A percentile compares a stretch with the other conserved stretches of the same genome.
These are phyloP conservation scores for Caenorhabditis macrosperma DNA, from an alignment of 2,888 invertebrate species.

Conservation along the genomic window DNA sequence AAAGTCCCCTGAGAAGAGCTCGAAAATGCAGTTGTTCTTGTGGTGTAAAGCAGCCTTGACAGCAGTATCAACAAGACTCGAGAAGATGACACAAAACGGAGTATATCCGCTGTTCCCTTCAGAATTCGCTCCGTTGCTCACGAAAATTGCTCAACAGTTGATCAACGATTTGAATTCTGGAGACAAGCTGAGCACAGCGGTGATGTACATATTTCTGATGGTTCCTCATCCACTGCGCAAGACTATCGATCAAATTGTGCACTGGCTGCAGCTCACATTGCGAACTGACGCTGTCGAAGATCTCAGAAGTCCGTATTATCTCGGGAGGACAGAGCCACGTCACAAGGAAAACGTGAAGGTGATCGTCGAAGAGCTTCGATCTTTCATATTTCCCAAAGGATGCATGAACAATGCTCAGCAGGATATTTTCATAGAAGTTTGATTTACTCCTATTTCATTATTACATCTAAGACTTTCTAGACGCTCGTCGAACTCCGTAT, in stretches of 20 bases:
- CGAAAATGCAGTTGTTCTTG: conserved; percentile 44
- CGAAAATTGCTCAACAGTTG: conserved; percentile 43
- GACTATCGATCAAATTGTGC: conserved; percentile 50
- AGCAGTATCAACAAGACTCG: conserved; percentile 35
- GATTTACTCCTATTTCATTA: too few relatives aligned
- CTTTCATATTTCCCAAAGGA: conserved; percentile 48
- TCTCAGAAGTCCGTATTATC: conserved; percentile 57
- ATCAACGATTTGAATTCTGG: conserved; percentile 42
- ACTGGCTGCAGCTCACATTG: conserved; percentile 55
- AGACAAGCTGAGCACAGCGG: conserved; percentile 44
- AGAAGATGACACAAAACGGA: conserved; percentile 51
- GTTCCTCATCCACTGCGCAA: conserved; percentile 47
- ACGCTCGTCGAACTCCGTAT: conserved; percentile 49
- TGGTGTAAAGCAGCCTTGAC: conserved; percentile 57
- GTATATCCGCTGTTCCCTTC: conserved; percentile 43
- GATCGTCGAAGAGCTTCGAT: conserved; percentile 46
- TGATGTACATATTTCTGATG: conserved; percentile 53
- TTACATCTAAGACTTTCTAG: conserved; percentile 24
- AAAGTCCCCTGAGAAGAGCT: conserved; percentile 23
- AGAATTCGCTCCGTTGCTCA: conserved; percentile 48
- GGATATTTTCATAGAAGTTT: conserved; percentile 50
- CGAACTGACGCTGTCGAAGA: conserved; percentile 52
- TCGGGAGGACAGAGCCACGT: conserved; percentile 49
- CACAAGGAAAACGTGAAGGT: conserved; percentile 51
- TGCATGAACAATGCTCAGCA: conserved; percentile 49